Evolutionary conservation across 2,113 vertebrate genomes (phyloP).

Genomic region (Austrofundulus limnaeus): DNA sequence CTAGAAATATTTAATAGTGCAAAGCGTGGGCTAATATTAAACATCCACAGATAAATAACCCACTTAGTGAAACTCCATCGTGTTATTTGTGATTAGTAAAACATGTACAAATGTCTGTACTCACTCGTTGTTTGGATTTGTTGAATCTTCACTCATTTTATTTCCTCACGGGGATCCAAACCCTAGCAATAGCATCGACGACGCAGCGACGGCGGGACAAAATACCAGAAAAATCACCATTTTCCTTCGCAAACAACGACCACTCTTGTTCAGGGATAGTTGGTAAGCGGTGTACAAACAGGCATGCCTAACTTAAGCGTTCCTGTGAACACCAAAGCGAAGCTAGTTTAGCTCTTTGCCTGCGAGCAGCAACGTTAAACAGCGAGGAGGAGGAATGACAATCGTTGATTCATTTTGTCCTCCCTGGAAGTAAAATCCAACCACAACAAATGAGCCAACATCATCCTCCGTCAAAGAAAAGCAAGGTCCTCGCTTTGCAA

Average conservation of each 20-base stretch:
- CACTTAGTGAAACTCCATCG: background rate
- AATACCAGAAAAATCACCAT: constrained; percentile 81
- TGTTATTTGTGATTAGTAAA: background rate
- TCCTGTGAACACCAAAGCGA: constrained; percentile 39
- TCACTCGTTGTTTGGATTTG: constrained; percentile 97
- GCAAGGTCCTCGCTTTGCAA: constrained; percentile 34
- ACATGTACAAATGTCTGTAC: constrained; percentile 46
- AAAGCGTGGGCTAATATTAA: constrained; percentile 11
- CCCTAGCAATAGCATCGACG: constrained; percentile 86
- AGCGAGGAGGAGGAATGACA: constrained; percentile 74
- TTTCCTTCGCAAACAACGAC: constrained; percentile 62
- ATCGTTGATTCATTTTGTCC: constrained; percentile 78
- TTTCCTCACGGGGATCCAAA: constrained; percentile 92
- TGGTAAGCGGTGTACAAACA: constrained; percentile 43
- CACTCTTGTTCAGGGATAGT: constrained; percentile 47
- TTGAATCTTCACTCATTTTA: constrained; percentile 98
- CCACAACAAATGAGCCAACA: constrained; percentile 68
- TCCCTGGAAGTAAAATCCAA: constrained; percentile 81
- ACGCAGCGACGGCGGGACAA: constrained; percentile 84
- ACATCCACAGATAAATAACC: background rate
- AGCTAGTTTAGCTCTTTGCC: constrained; percentile 72
- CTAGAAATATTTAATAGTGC: constrained; percentile 12
- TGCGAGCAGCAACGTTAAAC: constrained; percentile 62
- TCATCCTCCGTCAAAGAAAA: constrained; percentile 56
- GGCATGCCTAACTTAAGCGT: constrained; percentile 66